phyloP scores from a whole-genome alignment of 37 sponge, comb jelly and placozoan genomes.

The Tethya wilhelma region DNA sequence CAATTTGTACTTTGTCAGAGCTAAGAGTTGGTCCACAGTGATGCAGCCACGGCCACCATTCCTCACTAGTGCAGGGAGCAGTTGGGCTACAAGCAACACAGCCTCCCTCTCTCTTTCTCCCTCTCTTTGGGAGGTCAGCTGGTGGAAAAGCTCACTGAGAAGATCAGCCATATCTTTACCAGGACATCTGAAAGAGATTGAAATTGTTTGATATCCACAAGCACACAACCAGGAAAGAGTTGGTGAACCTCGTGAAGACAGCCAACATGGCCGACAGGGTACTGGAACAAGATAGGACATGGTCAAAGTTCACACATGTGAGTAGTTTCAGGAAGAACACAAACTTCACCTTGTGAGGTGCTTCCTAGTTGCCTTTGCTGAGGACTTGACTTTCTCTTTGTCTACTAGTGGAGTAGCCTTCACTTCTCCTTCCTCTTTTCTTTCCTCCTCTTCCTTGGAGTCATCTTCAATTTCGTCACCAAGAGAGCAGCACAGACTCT shows the following conservation, averaged over 20 bases:
- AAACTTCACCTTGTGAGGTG: background rate
- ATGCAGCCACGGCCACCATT: too few species aligned
- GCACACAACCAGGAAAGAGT: conserved; percentile 61
- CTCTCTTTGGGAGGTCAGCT: background rate
- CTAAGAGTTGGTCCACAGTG: too few species aligned
- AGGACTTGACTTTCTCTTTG: too few species aligned
- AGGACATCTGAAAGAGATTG: too few species aligned
- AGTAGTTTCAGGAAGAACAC: too few species aligned
- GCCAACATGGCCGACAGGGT: conserved; percentile 65
- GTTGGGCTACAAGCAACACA: too few species aligned
- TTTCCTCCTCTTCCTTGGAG: background rate
- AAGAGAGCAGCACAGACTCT: conserved; percentile 29
- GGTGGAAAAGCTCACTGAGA: background rate
- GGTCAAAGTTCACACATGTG: too few species aligned
- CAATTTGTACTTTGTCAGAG: too few species aligned
- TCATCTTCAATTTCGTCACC: background rate
- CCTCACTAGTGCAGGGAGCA: too few species aligned
- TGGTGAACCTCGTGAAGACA: conserved; percentile 77
- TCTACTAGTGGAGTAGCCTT: too few species aligned
- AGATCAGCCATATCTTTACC: background rate
- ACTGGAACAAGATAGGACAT: conserved; percentile 23
- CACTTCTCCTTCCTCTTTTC: conserved; percentile 8
- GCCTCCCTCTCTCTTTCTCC: background rate
- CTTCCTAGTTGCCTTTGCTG: background rate
- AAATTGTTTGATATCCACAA: background rate